Conservation (phyloP, 2,888 invertebrate species). For the Horisme vitalbata region DNA sequence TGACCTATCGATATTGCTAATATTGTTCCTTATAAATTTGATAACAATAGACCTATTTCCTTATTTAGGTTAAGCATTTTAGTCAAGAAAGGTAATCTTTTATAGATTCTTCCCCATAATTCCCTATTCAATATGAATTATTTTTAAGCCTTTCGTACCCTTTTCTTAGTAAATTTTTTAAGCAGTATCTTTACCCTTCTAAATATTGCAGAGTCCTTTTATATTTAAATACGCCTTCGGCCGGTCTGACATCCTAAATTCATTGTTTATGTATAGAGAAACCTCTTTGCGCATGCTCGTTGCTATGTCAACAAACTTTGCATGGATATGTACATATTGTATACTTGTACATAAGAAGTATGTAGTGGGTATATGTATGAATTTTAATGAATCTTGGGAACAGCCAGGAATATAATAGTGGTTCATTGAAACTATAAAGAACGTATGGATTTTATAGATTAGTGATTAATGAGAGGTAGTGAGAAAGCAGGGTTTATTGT, state of each 20-base stretch:
- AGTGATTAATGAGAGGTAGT: conserved; percentile 29
- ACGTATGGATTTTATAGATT: conserved; percentile 30
- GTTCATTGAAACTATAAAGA: conserved; percentile 40
- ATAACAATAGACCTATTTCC: conserved; percentile 1
- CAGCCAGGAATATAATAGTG: conserved; percentile 37
- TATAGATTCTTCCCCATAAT: background rate
- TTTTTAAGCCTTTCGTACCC: conserved; percentile 5
- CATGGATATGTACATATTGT: conserved; percentile 4
- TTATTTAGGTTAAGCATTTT: background rate
- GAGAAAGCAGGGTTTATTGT: conserved; percentile 18
- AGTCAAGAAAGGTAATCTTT: background rate
- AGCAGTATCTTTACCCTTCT: conserved; percentile 16
- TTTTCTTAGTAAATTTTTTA: conserved; percentile 23
- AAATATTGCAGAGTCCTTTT: conserved; percentile 22
- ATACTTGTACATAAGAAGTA: conserved; percentile 22
- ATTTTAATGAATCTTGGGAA: conserved; percentile 44
- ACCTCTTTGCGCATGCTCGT: conserved; percentile 69
- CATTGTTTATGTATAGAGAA: conserved; percentile 72
- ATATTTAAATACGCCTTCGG: conserved; percentile 26
- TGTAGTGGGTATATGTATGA: conserved; percentile 20
- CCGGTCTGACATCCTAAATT: conserved; percentile 49
- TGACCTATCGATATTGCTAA: conserved; percentile 16
- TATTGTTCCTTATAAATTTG: conserved; percentile 6
- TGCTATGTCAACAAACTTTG: conserved; percentile 70
- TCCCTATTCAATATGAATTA: conserved; percentile 1